phyloP scores from a whole-genome alignment of 1,140 invertebrate genomes.

The Leucophenga varia region DNA sequence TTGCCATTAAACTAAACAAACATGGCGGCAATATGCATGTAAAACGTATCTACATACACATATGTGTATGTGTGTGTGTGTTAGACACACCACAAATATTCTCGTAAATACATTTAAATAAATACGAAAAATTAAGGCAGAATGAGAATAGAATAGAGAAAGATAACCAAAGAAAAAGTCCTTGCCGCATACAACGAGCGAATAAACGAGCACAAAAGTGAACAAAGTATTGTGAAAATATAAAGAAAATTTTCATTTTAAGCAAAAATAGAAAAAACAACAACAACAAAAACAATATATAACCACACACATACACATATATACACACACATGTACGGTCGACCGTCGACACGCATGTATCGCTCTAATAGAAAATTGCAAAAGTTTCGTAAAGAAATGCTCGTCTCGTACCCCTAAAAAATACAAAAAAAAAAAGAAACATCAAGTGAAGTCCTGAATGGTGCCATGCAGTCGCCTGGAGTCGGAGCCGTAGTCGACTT shows the following conservation, averaged over 20 bases:
- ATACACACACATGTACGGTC: constrained; percentile 32
- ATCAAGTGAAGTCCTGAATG: no score
- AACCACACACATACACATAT: constrained; percentile 6
- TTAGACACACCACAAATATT: constrained; percentile 13
- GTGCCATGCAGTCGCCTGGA: background rate
- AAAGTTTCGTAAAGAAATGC: constrained; percentile 44
- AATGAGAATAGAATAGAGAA: no score
- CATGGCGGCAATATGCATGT: constrained; percentile 25
- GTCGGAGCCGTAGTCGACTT: constrained; percentile 13
- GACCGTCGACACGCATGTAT: constrained; percentile 45
- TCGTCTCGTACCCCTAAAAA: no score
- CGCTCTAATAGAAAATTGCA: constrained; percentile 54
- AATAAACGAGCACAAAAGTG: no score
- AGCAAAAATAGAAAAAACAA: constrained; percentile 1
- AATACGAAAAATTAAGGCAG: constrained; percentile 23
- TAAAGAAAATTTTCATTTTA: no score
- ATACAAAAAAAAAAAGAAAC: no score
- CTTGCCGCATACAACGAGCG: background rate
- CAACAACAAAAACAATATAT: no score
- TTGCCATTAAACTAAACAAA: constrained; percentile 25
- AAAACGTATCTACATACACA: no score
- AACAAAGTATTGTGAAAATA: no score
- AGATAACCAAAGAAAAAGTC: no score
- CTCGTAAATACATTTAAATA: constrained; percentile 53
- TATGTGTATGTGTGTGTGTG: no score